Conservation (phyloP, 1,140 invertebrate species). For the Proales similis region DNA sequence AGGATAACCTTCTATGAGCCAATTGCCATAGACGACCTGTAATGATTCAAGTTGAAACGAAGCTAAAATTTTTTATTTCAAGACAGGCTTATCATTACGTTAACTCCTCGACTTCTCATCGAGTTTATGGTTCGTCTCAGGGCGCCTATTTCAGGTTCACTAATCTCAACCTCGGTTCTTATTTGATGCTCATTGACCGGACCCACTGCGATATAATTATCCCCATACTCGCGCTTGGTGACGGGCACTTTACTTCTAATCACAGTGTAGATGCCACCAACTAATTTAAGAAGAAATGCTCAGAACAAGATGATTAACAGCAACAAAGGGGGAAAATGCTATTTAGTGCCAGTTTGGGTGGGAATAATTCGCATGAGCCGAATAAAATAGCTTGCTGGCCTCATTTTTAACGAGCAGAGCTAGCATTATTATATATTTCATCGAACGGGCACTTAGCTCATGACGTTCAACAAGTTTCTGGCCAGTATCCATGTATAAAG, state of each 20-base stretch:
- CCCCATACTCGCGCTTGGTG: conserved; percentile 94
- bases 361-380: neutral
- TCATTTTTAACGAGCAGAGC: neutral
- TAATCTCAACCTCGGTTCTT: conserved; percentile 87
- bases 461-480: too few species aligned
- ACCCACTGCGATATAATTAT: conserved; percentile 86
- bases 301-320: too few species aligned
- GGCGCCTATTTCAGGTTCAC: conserved; percentile 68
- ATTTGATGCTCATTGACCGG: conserved; percentile 92
- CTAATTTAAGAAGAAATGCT: conserved; percentile 62
- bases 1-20: conserved; percentile 98
- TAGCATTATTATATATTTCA: too few species aligned
- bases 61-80: conserved; percentile 23
- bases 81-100: conserved; percentile 59
- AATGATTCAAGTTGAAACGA: conserved; percentile 55
- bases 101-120: conserved; percentile 77
- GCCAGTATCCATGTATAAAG: too few species aligned
- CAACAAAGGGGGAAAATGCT: conserved; percentile 37
- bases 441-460: too few species aligned
- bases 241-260: conserved; percentile 94
- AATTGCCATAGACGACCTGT: conserved; percentile 84
- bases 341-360: neutral
- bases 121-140: conserved; percentile 71
- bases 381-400: neutral
- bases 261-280: conserved; percentile 97